These are phyloP conservation scores for Pachyrhynchus sulphureomaculatus DNA, from an alignment of 1,140 invertebrate genomes.

Conservation along the genomic window DNA sequence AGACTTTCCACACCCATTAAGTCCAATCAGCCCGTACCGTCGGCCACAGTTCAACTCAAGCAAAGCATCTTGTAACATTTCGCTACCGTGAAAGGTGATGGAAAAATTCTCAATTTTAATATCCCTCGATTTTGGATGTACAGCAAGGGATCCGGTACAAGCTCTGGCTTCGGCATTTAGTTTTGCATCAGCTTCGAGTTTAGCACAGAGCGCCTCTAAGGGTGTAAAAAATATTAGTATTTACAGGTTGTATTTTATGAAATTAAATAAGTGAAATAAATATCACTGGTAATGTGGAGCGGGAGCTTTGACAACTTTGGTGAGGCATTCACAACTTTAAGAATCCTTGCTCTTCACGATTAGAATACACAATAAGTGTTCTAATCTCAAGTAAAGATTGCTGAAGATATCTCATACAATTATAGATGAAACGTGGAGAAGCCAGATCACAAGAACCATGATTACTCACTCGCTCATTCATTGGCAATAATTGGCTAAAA, in stretches of 20 bases:
- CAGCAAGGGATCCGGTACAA: conserved; percentile 91
- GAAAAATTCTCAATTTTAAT: conserved; percentile 97
- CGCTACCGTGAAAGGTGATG: conserved; percentile 96
- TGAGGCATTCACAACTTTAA: too few species aligned
- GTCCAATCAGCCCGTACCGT: conserved; percentile 93
- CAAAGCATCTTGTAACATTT: conserved; percentile 93
- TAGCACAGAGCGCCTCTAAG: conserved; percentile 80
- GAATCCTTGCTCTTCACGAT: too few species aligned
- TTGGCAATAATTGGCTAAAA: too few species aligned
- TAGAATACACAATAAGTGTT: too few species aligned
- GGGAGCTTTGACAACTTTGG: too few species aligned
- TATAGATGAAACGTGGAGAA: too few species aligned
- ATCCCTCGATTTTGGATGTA: conserved; percentile 93
- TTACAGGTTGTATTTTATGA: not conserved
- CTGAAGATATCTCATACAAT: too few species aligned
- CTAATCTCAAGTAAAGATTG: too few species aligned
- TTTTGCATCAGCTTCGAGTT: conserved; percentile 85
- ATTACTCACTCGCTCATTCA: too few species aligned
- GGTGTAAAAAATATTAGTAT: conserved; percentile 28
- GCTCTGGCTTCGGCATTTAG: conserved; percentile 91
- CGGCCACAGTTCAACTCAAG: conserved; percentile 96
- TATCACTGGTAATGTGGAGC: too few species aligned
- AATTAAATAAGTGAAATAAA: too few species aligned
- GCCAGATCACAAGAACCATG: too few species aligned
- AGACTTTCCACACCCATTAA: conserved; percentile 97